These are phyloP conservation scores for Anoplolepis gracilipes DNA, from an alignment of 1,140 invertebrate species.

Conservation along the genomic window DNA sequence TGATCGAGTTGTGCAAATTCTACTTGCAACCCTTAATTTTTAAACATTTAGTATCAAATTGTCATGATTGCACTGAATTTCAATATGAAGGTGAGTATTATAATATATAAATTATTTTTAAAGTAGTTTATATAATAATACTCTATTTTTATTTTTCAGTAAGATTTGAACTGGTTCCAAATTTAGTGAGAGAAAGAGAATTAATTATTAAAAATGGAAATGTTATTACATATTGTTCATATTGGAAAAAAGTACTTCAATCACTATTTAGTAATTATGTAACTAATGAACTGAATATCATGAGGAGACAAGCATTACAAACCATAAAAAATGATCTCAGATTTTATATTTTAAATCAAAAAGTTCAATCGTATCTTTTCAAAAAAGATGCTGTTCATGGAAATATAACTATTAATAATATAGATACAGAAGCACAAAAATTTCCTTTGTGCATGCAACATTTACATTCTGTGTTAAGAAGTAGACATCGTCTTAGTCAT, in stretches of 20 bases:
- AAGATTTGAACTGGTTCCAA: conserved; percentile 85
- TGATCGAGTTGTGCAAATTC: conserved; percentile 73
- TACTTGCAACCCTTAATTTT: conserved; percentile 75
- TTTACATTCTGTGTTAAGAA: conserved; percentile 88
- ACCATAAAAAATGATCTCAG: conserved; percentile 83
- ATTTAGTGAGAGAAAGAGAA: conserved; percentile 85
- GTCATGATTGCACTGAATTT: conserved; percentile 76
- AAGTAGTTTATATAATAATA: conserved; percentile 33
- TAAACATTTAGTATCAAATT: conserved; percentile 76
- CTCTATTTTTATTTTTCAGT: conserved; percentile 80
- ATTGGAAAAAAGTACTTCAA: conserved; percentile 86
- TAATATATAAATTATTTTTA: conserved; percentile 69
- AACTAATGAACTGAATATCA: conserved; percentile 79
- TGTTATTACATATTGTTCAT: conserved; percentile 86
- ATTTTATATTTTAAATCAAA: conserved; percentile 82
- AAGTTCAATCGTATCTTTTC: conserved; percentile 75
- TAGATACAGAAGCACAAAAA: conserved; percentile 85
- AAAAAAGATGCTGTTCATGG: conserved; percentile 67
- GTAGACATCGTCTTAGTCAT: conserved; percentile 91
- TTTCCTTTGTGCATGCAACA: conserved; percentile 93
- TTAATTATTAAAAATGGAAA: conserved; percentile 85
- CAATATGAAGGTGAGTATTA: conserved; percentile 72
- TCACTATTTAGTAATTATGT: conserved; percentile 86
- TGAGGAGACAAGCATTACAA: conserved; percentile 63
- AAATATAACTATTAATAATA: conserved; percentile 82